phyloP scores from a whole-genome alignment of 2,888 invertebrate genomes.

The Bursaphelenchus okinawaensis region DNA sequence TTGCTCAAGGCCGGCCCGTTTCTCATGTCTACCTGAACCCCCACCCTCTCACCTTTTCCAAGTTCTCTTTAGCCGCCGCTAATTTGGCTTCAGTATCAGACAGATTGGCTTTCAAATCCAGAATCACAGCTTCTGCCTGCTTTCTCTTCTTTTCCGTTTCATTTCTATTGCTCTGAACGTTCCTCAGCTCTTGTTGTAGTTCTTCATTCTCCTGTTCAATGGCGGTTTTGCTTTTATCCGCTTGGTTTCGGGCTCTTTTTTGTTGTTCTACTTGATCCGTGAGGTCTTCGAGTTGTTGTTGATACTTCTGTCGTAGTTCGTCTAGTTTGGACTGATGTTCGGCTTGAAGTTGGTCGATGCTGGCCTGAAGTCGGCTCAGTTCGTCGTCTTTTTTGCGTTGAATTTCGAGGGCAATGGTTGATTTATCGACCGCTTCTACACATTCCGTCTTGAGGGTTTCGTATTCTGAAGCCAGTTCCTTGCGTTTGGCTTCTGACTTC shows the following conservation, averaged over 20 bases:
- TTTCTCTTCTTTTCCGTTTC: constrained; percentile 91
- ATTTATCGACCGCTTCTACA: constrained; percentile 90
- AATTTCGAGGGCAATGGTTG: constrained; percentile 92
- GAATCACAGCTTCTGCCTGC: constrained; percentile 70
- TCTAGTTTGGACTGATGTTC: constrained; percentile 10
- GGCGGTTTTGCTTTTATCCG: constrained; percentile 36
- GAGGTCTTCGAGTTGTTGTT: constrained; percentile 21
- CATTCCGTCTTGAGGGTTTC: constrained; percentile 44
- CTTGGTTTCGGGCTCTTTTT: constrained; percentile 35
- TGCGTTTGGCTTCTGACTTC: constrained; percentile 88
- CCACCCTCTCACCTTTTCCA: background rate
- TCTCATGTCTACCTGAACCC: too few species aligned
- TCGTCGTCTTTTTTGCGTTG: constrained; percentile 81
- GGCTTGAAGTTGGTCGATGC: background rate
- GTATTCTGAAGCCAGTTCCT: constrained; percentile 67
- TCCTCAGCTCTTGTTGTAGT: constrained; percentile 82
- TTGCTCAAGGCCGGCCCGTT: too few species aligned
- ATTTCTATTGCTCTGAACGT: constrained; percentile 76
- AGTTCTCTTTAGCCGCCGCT: background rate
- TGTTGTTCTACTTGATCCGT: constrained; percentile 67
- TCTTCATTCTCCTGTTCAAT: constrained; percentile 63
- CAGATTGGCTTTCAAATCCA: constrained; percentile 62
- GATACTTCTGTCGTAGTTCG: constrained; percentile 5
- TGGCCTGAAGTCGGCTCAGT: constrained; percentile 75
- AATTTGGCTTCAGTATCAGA: constrained; percentile 69